These are phyloP conservation scores for Lepus oiostolus DNA, from an alignment of 2,797 vertebrate species.

Conservation along the genomic window DNA sequence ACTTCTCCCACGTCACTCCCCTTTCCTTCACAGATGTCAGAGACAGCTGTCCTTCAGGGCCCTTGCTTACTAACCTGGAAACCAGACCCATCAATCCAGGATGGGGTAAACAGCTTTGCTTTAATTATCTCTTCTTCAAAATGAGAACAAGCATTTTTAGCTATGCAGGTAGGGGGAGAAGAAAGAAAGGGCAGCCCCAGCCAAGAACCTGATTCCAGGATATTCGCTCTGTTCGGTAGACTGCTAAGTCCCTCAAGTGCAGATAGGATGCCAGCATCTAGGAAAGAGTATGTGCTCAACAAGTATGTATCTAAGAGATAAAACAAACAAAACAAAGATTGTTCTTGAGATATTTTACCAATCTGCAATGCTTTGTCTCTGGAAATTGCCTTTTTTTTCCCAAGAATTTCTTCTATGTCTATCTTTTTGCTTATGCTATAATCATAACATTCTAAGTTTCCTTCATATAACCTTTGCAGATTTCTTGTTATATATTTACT, in stretches of 20 bases:
- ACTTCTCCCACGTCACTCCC: neutral
- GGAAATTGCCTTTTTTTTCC: constrained; percentile 17
- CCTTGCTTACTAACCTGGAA: constrained; percentile 65
- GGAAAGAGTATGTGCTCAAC: constrained; percentile 27
- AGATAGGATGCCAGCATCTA: constrained; percentile 42
- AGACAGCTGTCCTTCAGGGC: constrained; percentile 40
- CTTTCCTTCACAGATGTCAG: constrained; percentile 10
- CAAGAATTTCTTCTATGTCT: constrained; percentile 33
- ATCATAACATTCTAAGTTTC: neutral
- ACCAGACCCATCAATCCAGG: constrained; percentile 42
- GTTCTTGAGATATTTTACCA: constrained; percentile 48
- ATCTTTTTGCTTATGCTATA: constrained; percentile 31
- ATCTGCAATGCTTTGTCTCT: constrained; percentile 37
- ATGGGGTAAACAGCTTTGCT: constrained; percentile 49
- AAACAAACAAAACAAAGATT: neutral
- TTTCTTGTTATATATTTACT: constrained; percentile 25
- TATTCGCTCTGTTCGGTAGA: constrained; percentile 38
- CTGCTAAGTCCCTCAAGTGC: neutral
- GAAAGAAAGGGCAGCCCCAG: neutral
- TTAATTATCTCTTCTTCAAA: constrained; percentile 64
- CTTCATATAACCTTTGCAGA: constrained; percentile 15
- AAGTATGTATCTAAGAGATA: neutral
- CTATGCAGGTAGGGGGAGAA: neutral
- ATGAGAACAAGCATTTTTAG: constrained; percentile 52
- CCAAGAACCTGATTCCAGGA: constrained; percentile 64